Evolutionary conservation across 2,888 invertebrate species (phyloP).

Genomic region (Tortrix viridana): DNA sequence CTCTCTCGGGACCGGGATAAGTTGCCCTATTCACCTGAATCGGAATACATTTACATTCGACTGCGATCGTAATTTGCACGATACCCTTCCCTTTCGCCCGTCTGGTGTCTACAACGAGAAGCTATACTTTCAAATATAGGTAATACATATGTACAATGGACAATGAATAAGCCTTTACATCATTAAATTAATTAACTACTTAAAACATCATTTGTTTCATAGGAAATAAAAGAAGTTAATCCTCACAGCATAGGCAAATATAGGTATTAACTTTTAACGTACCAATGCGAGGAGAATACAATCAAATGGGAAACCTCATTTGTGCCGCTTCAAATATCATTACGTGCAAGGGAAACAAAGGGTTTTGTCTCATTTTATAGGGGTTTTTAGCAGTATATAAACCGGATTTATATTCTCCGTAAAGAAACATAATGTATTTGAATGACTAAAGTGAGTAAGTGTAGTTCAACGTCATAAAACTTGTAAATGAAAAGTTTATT

Average conservation of each 20-base stretch:
- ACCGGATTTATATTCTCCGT: too few relatives aligned
- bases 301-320: constrained; percentile 2
- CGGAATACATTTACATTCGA: constrained; percentile 61
- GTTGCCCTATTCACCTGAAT: constrained; percentile 79
- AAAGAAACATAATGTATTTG: too few relatives aligned
- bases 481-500: too few relatives aligned
- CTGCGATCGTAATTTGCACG: constrained; percentile 42
- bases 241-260: not conserved
- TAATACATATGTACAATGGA: too few relatives aligned
- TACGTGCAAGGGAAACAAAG: not conserved
- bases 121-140: not conserved
- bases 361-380: too few relatives aligned
- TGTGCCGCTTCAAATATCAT: not conserved
- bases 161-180: not conserved
- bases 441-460: too few relatives aligned
- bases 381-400: too few relatives aligned
- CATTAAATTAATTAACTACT: not conserved
- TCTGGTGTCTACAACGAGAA: not conserved
- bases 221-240: not conserved
- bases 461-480: too few relatives aligned
- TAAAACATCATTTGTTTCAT: not conserved
- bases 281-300: not conserved
- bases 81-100: constrained; percentile 11
- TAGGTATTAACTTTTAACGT: not conserved
- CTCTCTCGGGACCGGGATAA: constrained; percentile 71